Percentiles rank a stretch among this genome's conserved stretches.
phyloP scores from a whole-genome alignment of 1,140 invertebrate genomes.

The Tetraneura akinire region DNA sequence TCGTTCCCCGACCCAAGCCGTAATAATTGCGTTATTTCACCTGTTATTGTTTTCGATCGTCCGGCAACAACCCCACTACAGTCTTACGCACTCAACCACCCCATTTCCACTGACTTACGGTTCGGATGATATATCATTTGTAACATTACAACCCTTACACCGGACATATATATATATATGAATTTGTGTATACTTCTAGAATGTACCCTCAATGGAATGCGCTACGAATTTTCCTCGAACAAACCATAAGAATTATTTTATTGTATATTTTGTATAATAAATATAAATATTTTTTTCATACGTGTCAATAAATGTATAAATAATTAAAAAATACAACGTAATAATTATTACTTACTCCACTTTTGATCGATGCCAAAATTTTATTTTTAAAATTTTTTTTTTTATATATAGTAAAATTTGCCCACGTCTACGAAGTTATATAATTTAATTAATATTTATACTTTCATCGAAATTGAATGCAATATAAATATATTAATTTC shows the following conservation, averaged over 20 bases:
- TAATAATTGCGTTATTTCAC: conserved; percentile 44
- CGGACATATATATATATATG: background rate
- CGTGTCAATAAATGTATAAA: too few species aligned
- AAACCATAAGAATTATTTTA: background rate
- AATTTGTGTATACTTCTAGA: background rate
- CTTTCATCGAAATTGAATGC: too few species aligned
- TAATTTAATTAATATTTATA: too few species aligned
- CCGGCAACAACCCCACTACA: background rate
- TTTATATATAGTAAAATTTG: too few species aligned
- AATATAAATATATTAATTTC: too few species aligned
- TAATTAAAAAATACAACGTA: too few species aligned
- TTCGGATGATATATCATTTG: conserved; percentile 27
- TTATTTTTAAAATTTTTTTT: too few species aligned
- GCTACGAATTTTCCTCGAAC: background rate
- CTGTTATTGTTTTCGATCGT: conserved; percentile 45
- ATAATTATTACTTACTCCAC: too few species aligned
- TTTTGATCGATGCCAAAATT: too few species aligned
- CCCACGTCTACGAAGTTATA: too few species aligned
- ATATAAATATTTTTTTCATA: too few species aligned
- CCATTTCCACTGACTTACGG: background rate
- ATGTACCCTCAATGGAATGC: too few species aligned
- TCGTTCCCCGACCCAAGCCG: background rate
- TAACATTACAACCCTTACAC: background rate
- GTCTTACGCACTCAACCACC: background rate
- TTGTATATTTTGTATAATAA: background rate